A percentile compares a stretch with the other conserved stretches of the same genome.
These are phyloP conservation scores for Panorpa germanica DNA, from an alignment of 2,888 invertebrate species.

Conservation along the genomic window DNA sequence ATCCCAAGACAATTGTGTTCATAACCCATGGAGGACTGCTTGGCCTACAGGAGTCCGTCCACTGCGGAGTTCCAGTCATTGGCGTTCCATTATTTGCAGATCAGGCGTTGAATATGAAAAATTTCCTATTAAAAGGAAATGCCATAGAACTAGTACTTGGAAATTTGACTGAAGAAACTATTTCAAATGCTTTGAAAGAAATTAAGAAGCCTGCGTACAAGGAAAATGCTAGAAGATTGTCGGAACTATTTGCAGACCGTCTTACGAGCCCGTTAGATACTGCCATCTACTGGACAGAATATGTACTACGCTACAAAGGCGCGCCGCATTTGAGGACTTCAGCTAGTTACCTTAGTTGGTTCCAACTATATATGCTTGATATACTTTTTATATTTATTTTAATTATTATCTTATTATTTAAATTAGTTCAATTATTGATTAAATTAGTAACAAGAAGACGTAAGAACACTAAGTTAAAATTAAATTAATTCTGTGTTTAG, in stretches of 20 bases:
- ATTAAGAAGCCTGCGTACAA: too few species aligned
- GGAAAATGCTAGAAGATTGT: conserved; percentile 27
- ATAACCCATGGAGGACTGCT: conserved; percentile 42
- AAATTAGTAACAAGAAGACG: too few species aligned
- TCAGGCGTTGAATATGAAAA: conserved; percentile 30
- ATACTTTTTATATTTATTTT: too few species aligned
- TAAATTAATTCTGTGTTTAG: too few species aligned
- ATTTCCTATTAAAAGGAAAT: conserved; percentile 29
- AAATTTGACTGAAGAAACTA: conserved; percentile 15
- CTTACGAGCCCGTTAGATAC: conserved; percentile 35
- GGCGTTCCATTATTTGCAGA: conserved; percentile 34
- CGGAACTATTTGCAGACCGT: conserved; percentile 33
- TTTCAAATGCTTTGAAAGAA: conserved; percentile 15
- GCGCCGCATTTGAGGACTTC: conserved; percentile 30
- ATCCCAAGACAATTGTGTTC: conserved; percentile 33
- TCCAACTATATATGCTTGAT: too few species aligned
- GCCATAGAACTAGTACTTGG: conserved; percentile 21
- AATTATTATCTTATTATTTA: too few species aligned
- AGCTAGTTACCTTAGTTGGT: conserved; percentile 26
- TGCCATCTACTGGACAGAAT: conserved; percentile 44
- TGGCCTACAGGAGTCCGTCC: conserved; percentile 36
- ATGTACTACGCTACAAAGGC: conserved; percentile 36
- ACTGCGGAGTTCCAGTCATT: conserved; percentile 32
- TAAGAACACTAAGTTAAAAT: too few species aligned
- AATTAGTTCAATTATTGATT: too few species aligned